These are phyloP conservation scores for Microplitis mediator DNA, from an alignment of 1,140 invertebrate species.

Conservation along the genomic window DNA sequence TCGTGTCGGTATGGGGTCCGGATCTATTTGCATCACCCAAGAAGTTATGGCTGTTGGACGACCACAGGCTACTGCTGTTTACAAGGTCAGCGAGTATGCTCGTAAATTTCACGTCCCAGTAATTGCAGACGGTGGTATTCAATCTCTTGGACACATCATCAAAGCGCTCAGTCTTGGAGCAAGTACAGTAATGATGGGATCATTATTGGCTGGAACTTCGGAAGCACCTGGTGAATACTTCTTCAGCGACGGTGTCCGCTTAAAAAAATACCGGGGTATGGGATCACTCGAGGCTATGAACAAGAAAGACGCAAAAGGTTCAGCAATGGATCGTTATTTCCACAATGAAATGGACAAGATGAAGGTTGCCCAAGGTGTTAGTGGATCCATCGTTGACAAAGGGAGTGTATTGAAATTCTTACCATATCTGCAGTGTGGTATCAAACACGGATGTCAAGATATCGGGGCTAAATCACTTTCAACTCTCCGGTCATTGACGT, in stretches of 20 bases:
- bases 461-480: too few relatives aligned
- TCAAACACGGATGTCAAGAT: too few relatives aligned
- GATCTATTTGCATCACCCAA: slow-evolving; percentile 99
- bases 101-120: slow-evolving; percentile 88
- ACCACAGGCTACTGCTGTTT: slow-evolving; percentile 92
- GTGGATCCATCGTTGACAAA: too few relatives aligned
- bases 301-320: slow-evolving; percentile 78
- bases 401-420: too few relatives aligned
- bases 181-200: slow-evolving; percentile 99
- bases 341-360: too few relatives aligned
- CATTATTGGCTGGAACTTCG: slow-evolving; percentile 93
- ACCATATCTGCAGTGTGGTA: too few relatives aligned
- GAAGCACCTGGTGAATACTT: slow-evolving; percentile 99
- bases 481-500: too few relatives aligned
- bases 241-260: slow-evolving; percentile 94
- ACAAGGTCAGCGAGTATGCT: slow-evolving; percentile 92
- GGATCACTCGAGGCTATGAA: slow-evolving; percentile 99
- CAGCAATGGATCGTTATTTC: slow-evolving; percentile 81
- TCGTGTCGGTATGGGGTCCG: slow-evolving; percentile 98
- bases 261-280: slow-evolving; percentile 99
- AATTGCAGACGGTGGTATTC: slow-evolving; percentile 98
- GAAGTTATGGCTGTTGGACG: slow-evolving; percentile 99
- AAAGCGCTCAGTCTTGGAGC: slow-evolving; percentile 93
- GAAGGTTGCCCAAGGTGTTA: too few relatives aligned
- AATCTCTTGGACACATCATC: slow-evolving; percentile 93